A percentile compares a stretch with the other conserved stretches of the same genome.
Evolutionary conservation across 2,113 vertebrate genomes (phyloP).

Genomic region (Sitta europaea): DNA sequence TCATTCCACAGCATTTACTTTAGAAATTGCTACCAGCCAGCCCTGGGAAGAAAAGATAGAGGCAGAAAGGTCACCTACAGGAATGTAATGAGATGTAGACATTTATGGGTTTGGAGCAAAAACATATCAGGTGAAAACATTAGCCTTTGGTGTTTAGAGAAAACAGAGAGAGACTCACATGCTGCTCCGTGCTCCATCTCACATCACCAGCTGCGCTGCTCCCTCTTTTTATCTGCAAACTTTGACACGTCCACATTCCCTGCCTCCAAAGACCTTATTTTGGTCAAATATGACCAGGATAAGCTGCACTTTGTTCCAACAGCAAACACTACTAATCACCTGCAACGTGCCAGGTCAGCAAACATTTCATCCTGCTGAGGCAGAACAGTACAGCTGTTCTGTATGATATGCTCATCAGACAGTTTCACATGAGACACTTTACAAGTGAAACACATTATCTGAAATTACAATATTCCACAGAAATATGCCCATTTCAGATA

Average conservation of each 20-base stretch:
- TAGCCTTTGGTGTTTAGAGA: background rate
- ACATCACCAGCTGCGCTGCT: background rate
- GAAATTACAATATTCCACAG: background rate
- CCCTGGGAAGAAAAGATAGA: background rate
- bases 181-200: background rate
- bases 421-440: background rate
- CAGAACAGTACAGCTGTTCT: background rate
- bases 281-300: slow-evolving; percentile 37
- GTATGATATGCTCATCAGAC: background rate
- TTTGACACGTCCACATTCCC: background rate
- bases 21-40: background rate
- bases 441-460: background rate
- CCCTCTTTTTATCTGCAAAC: slow-evolving; percentile 43
- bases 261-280: slow-evolving; percentile 41
- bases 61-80: background rate
- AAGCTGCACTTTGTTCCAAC: slow-evolving; percentile 57
- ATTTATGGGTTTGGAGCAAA: background rate
- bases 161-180: background rate
- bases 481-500: background rate
- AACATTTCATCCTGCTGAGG: background rate
- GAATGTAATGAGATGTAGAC: background rate
- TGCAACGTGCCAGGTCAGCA: slow-evolving; percentile 17
- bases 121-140: background rate
- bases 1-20: background rate
- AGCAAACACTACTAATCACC: slow-evolving; percentile 46